Percentiles rank a stretch among this genome's conserved stretches.
Evolutionary conservation across 2,113 vertebrate species (phyloP).

Genomic region (Blennius ocellaris): DNA sequence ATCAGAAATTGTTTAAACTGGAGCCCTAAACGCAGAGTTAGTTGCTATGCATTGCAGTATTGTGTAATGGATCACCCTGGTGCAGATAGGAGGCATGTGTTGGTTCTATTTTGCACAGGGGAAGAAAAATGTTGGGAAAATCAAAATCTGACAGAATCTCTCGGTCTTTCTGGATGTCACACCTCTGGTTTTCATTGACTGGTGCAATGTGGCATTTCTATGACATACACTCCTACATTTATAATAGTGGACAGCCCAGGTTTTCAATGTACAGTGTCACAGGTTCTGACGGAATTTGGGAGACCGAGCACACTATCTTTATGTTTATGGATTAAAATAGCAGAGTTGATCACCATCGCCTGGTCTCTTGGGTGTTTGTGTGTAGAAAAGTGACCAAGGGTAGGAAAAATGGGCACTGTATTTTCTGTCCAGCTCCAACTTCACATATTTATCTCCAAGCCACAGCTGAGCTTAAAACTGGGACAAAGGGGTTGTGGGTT

Average conservation of each 20-base stretch:
- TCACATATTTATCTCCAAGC: conserved; percentile 57
- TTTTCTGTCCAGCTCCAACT: conserved; percentile 33
- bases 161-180: conserved; percentile 1
- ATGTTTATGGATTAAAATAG: conserved; percentile 71
- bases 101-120: background rate
- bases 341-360: conserved; percentile 51
- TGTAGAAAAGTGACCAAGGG: conserved; percentile 27
- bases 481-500: conserved; percentile 6
- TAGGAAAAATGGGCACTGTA: conserved; percentile 23
- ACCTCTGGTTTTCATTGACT: conserved; percentile 11
- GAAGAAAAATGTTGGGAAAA: conserved; percentile 6
- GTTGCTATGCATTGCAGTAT: conserved; percentile 8
- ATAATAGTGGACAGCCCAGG: conserved; percentile 11
- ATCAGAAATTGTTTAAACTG: conserved; percentile 10
- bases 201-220: conserved; percentile 6
- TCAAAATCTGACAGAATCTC: background rate
- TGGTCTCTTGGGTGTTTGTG: conserved; percentile 28
- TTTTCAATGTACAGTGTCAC: conserved; percentile 16
- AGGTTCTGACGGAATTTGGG: conserved; percentile 19
- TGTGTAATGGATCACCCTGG: background rate
- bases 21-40: conserved; percentile 5
- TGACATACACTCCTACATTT: conserved; percentile 13
- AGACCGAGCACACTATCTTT: conserved; percentile 45
- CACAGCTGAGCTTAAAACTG: conserved; percentile 53
- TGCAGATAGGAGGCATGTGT: background rate